phyloP scores from a whole-genome alignment of 2,888 invertebrate species.

The Malthinus seriepunctatus region DNA sequence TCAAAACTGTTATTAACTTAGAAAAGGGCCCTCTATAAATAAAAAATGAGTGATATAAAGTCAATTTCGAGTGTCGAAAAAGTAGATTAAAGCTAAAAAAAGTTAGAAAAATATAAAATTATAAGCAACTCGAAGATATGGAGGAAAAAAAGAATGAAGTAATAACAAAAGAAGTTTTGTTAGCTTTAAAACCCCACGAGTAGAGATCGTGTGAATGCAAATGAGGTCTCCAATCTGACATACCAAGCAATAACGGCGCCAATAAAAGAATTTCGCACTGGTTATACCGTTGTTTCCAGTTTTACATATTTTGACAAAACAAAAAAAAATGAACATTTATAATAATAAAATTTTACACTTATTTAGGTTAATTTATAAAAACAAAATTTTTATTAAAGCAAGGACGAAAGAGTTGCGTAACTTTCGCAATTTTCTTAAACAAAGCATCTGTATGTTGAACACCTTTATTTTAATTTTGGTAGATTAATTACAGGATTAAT shows the following conservation, averaged over 20 bases:
- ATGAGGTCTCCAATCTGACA: constrained; percentile 38
- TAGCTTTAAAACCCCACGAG: constrained; percentile 36
- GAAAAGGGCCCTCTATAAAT: neutral
- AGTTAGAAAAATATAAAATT: neutral
- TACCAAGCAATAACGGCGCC: constrained; percentile 37
- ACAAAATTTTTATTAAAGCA: too few relatives aligned
- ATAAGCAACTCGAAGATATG: constrained; percentile 24
- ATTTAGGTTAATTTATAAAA: too few relatives aligned
- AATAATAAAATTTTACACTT: neutral
- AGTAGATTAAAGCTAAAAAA: neutral
- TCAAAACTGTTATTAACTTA: neutral
- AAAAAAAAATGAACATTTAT: constrained; percentile 2
- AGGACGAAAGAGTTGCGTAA: too few relatives aligned
- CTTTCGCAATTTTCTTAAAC: too few relatives aligned
- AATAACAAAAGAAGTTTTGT: constrained; percentile 36
- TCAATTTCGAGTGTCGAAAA: neutral
- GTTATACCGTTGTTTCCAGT: constrained; percentile 18
- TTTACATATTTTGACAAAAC: constrained; percentile 8
- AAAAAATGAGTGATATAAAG: neutral
- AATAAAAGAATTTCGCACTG: constrained; percentile 31
- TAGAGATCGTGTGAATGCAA: constrained; percentile 38
- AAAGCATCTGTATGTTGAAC: too few relatives aligned
- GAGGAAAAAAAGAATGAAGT: constrained; percentile 40
- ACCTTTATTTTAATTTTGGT: too few relatives aligned
- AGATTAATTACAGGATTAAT: too few relatives aligned